Percentiles rank a stretch among this genome's conserved stretches.
Evolutionary conservation across 2,113 vertebrate genomes (phyloP).

Genomic region (Phyllostomus discolor): DNA sequence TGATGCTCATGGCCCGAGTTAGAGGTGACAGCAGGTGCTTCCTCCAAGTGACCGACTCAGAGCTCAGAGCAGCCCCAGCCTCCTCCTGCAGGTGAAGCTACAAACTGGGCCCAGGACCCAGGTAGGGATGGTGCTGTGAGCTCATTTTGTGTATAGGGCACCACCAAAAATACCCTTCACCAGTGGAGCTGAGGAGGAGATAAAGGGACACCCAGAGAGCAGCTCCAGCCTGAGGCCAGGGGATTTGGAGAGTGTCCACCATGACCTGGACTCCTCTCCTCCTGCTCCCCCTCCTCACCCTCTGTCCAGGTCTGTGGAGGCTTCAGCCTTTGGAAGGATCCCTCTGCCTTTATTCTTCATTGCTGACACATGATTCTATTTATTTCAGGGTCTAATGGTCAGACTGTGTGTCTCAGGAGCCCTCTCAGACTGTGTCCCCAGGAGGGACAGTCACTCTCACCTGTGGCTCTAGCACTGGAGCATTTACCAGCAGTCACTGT

Average conservation of each 20-base stretch:
- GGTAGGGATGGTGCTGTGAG: fast-evolving
- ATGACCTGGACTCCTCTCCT: not conserved
- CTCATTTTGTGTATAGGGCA: not conserved
- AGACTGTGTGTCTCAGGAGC: not conserved
- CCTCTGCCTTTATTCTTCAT: not conserved
- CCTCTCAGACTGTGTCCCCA: not conserved
- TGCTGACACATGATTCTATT: not conserved
- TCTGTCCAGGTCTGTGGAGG: not conserved
- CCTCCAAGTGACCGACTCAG: not conserved
- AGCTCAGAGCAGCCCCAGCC: not conserved
- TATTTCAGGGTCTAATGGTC: not conserved
- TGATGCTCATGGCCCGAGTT: too few species aligned
- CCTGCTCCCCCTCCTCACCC: not conserved
- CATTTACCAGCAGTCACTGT: not conserved
- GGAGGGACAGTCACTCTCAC: not conserved
- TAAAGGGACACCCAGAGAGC: not conserved
- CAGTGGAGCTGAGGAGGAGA: not conserved
- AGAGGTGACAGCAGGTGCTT: not conserved
- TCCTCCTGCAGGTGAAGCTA: too few species aligned
- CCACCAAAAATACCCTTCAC: not conserved
- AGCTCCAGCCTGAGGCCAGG: not conserved
- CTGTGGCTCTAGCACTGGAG: not conserved
- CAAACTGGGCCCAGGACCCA: not conserved
- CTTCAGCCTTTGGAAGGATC: not conserved
- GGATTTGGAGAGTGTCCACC: too few species aligned